Percentiles rank a stretch among this genome's conserved stretches.
These are phyloP conservation scores for Augochlora pura DNA, from an alignment of 1,140 invertebrate genomes.

Conservation along the genomic window DNA sequence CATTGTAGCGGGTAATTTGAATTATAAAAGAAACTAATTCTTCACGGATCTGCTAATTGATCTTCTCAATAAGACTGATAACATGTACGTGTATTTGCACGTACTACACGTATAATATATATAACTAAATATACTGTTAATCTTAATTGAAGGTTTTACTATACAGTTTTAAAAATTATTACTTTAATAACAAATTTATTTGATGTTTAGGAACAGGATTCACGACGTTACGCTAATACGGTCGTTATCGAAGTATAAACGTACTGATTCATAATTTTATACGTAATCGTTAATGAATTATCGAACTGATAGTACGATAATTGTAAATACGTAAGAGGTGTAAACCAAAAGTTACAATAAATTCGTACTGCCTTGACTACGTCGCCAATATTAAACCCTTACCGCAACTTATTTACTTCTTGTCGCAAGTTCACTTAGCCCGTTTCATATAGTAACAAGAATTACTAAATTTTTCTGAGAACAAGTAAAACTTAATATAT, in stretches of 20 bases:
- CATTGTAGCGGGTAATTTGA: background rate
- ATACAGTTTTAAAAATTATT: background rate
- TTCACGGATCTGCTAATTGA: too few relatives aligned
- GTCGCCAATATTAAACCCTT: background rate
- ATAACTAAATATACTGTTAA: background rate
- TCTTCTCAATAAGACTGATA: too few relatives aligned
- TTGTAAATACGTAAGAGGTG: background rate
- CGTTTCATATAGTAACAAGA: background rate
- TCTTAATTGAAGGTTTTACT: background rate
- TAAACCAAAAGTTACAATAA: background rate
- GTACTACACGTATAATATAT: too few relatives aligned
- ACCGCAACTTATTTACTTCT: conserved; percentile 2
- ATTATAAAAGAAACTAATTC: background rate
- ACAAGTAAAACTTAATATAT: conserved; percentile 7
- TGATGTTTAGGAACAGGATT: conserved; percentile 39
- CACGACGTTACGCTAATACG: conserved; percentile 19
- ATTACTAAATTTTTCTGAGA: background rate
- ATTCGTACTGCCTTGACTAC: background rate
- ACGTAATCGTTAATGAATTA: conserved; percentile 20
- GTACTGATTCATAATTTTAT: conserved; percentile 9
- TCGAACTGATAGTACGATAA: conserved; percentile 10
- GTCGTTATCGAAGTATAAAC: conserved; percentile 7
- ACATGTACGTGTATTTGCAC: too few relatives aligned
- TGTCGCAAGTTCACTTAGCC: background rate
- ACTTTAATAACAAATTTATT: conserved; percentile 41